Conservation (phyloP, 2,113 vertebrate genomes). For the Syrmaticus mikado region DNA sequence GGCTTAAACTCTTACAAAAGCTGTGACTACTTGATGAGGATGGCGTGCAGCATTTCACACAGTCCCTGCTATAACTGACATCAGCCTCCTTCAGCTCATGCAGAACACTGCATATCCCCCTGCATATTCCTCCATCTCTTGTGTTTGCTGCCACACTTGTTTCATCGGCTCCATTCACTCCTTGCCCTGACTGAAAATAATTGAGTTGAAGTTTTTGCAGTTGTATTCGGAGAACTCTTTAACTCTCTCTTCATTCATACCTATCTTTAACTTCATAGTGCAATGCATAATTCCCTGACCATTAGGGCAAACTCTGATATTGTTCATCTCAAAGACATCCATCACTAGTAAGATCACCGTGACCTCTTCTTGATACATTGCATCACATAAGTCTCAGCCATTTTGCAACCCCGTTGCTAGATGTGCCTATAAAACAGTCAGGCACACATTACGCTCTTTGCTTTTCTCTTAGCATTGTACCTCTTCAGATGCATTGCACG, state of each 20-base stretch:
- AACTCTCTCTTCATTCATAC: background rate
- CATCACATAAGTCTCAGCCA: background rate
- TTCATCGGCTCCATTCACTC: background rate
- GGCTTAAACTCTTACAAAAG: background rate
- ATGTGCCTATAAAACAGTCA: background rate
- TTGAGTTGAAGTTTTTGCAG: background rate
- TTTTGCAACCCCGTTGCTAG: fast-evolving
- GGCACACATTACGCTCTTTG: background rate
- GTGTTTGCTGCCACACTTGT: no score
- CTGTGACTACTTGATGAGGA: background rate
- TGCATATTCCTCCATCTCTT: background rate
- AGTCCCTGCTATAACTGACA: background rate
- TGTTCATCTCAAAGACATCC: background rate
- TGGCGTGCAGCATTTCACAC: background rate
- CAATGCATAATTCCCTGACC: fast-evolving
- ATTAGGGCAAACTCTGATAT: fast-evolving
- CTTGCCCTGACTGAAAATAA: background rate
- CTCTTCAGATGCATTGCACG: background rate
- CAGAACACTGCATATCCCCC: background rate
- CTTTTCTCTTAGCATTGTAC: background rate
- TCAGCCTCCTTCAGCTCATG: background rate
- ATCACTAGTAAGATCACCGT: background rate
- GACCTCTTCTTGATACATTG: background rate
- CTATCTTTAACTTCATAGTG: background rate
- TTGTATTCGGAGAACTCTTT: background rate